Evolutionary conservation across 2,113 vertebrate genomes (phyloP).

Genomic region (Anarrhichthys ocellatus): DNA sequence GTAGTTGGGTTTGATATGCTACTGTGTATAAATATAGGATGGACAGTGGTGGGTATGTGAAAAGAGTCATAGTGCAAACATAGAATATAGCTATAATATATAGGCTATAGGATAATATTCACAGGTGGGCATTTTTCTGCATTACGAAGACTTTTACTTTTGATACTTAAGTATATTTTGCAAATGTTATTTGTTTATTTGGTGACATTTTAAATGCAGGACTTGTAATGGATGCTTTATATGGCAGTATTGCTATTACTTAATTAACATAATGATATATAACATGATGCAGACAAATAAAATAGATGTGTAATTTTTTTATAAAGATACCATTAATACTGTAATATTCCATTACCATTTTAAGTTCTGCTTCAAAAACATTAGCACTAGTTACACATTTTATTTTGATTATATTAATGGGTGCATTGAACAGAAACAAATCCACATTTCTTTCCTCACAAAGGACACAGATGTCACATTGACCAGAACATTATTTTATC

Average conservation of each 20-base stretch:
- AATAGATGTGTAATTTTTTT: not conserved
- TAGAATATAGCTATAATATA: no score
- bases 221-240: not conserved
- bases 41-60: not conserved
- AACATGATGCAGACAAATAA: not conserved
- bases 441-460: conserved; percentile 11
- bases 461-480: not conserved
- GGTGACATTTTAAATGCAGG: not conserved
- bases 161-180: not conserved
- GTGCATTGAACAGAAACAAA: not conserved
- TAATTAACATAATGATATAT: not conserved
- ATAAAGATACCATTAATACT: not conserved
- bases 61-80: not conserved
- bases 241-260: not conserved
- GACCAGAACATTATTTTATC: not conserved
- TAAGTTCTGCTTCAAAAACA: not conserved
- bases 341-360: no score
- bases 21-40: not conserved
- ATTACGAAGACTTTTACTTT: not conserved
- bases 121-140: not conserved
- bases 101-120: not conserved
- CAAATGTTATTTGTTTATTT: not conserved
- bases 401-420: not conserved
- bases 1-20: not conserved
- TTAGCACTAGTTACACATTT: not conserved